Base-by-base conservation (phyloP, 2,113 vertebrate genomes). In the Capreolus pygargus region DNA sequence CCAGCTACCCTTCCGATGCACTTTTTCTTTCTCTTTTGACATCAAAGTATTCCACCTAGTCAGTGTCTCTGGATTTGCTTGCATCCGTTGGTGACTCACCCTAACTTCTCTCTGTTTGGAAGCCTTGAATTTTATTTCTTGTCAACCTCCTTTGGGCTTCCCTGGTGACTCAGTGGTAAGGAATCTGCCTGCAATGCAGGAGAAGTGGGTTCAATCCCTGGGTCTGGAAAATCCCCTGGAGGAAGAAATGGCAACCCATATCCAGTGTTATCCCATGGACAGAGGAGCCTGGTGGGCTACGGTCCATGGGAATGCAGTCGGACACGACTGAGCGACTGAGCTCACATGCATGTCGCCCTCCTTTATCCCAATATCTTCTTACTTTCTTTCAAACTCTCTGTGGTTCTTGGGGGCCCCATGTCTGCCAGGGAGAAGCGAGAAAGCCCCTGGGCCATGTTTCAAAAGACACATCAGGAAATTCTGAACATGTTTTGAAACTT, bases 381-480 rank as follows among this genome's bases (percentile, higher is more conserved):
- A 0, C 12, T 25, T 4, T 86, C 50, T 60, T 91, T 88, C 76
- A 92, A 97, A 61, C 86, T 27, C 1, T 43, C 50, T 90, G 21
- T 87, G 88, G 60, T 83, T 95, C 45, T 30, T 14, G 54, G 33
- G 84, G 50, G n/a, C 89, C 47, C 21, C 13, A 0, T 25, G 45
- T 64, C 89, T 91, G 87, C 92, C 28, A 1, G 19, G 28, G 89
- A 78, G 55, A 95, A 70, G 57, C 14, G 3, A 82, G 89, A 74
- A 93, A 89, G 47, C 55, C 86, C 67, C 39, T 52, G 84, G 92
- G 90, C 96, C 39, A 7, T 79, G 79, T 96, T 98, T 98, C 95
- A 95, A 89, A 97, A 96, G 95, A 84, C 76, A 76, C 64, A 30
- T 79, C 89, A 87, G 96, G 97, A 97, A 97, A 97, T 97, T 98